phyloP scores from a whole-genome alignment of 2,113 vertebrate species.

The Drymodes brunneopygia region DNA sequence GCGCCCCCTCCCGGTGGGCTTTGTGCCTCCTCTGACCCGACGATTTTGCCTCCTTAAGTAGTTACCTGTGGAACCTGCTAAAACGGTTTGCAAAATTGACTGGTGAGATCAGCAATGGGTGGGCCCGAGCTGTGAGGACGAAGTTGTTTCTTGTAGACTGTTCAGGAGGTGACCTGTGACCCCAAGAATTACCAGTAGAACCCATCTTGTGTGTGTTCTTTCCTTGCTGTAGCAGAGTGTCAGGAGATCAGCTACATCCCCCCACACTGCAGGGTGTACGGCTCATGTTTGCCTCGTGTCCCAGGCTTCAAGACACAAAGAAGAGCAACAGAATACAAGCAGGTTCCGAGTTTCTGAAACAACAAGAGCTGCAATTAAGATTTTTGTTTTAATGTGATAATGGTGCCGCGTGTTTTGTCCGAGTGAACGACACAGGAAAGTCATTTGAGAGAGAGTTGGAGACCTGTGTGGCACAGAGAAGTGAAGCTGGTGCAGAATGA shows the following conservation, averaged over 20 bases:
- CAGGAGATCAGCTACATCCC: neutral
- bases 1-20: neutral
- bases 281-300: neutral
- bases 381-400: neutral
- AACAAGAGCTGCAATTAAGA: neutral
- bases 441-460: neutral
- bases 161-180: neutral
- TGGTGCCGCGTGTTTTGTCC: neutral
- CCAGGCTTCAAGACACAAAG: neutral
- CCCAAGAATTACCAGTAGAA: accelerated
- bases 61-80: neutral
- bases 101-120: neutral
- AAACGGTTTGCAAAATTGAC: neutral
- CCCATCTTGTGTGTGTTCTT: neutral
- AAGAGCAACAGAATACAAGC: neutral
- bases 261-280: neutral
- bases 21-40: neutral
- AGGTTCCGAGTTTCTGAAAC: neutral
- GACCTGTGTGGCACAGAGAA: neutral
- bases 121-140: neutral
- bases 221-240: neutral
- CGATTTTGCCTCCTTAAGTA: neutral
- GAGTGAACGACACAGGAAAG: neutral
- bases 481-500: neutral
- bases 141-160: neutral